Base-by-base conservation (phyloP, 2,888 invertebrate genomes). In the Euspilapteryx auroguttella region DNA sequence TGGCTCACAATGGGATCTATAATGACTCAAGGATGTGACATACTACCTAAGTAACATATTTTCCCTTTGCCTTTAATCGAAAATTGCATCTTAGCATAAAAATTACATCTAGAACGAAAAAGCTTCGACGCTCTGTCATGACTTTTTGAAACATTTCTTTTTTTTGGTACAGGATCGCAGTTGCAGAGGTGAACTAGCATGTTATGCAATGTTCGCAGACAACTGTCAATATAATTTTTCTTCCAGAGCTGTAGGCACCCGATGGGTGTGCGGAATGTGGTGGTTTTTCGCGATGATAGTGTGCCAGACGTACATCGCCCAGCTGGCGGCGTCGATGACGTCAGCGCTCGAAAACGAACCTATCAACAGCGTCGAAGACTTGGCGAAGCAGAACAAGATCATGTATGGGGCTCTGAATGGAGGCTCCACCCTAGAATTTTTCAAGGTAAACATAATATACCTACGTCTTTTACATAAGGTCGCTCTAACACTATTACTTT, bases 281-380 rank as follows among this genome's bases (percentile, higher is more conserved):
- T 94, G 94, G 93, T 94, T 94, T 63, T 94, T 94, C 57, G 90
- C 91, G 0, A 79, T 94, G 32, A 93, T 94, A 50, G 89, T 95
- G 76, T 86, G 92, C 36, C 90, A 94, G 32, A 94, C 93, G 6
- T 95, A 95, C 61, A 95, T 94, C 5, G 95, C 95, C 32, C 94
- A 95, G 61, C 78, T 95, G 47, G 93, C 95, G 2, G 95, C 95
- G 2, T 94, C 94, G 42, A 79, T 95, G 40, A 94, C 94, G 2
- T 87, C 87, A 37, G 90, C 91, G 9, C 73, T 90, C 29, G 87
- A 88, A 80, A 87, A 86, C 31, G 85, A 86, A 21, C 89, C 93
- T 2, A 94, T 98, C 35, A 86, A 88, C 49, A 87, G 82, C 47
- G 92, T 91, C 1, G 94, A 96, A 46, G 95, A 95, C 59, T 78